phyloP scores from a whole-genome alignment of 2,888 invertebrate genomes.

The Pherbina coryleti region DNA sequence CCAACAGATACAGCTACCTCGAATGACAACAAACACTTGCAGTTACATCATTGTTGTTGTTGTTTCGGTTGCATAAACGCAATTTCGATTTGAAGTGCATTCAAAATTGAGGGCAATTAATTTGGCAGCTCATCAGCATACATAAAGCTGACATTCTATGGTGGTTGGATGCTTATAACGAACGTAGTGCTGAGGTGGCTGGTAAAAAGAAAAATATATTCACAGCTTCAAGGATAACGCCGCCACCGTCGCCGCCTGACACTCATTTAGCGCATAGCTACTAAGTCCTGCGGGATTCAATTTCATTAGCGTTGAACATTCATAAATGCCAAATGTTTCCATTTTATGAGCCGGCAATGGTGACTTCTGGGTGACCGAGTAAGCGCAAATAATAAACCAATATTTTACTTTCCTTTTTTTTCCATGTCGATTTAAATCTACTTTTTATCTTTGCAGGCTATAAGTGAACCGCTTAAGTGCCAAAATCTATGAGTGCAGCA shows the following conservation, averaged over 20 bases:
- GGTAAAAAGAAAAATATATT: neutral
- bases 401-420: no score
- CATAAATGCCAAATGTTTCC: conserved; percentile 28
- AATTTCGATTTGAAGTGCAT: conserved; percentile 31
- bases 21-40: no score
- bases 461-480: no score
- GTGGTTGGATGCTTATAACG: neutral
- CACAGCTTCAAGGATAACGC: neutral
- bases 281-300: conserved; percentile 1
- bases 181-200: neutral
- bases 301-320: conserved; percentile 20
- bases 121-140: conserved; percentile 26
- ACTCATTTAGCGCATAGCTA: neutral
- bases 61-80: neutral
- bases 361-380: neutral
- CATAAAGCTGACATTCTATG: neutral
- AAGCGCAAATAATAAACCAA: neutral
- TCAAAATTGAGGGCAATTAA: conserved; percentile 33
- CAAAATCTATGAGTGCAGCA: no score
- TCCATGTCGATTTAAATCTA: no score
- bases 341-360: conserved; percentile 3
- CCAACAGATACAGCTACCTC: no score
- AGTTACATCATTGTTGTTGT: no score
- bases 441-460: no score
- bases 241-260: neutral